These are phyloP conservation scores for Agrochola macilenta DNA, from an alignment of 2,888 invertebrate species.

Conservation along the genomic window DNA sequence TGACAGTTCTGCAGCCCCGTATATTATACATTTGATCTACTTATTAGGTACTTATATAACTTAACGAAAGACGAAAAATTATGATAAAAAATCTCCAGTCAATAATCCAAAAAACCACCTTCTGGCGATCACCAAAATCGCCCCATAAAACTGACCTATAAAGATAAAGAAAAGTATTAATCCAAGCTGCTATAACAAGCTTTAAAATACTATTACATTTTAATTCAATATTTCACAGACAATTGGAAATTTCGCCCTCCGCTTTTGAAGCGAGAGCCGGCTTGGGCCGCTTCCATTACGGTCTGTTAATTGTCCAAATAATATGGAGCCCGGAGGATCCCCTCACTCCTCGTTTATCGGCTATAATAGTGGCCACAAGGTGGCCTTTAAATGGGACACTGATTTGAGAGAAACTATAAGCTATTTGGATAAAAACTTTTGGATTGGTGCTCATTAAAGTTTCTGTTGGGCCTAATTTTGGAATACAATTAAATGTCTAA, in stretches of 20 bases:
- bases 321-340: constrained; percentile 31
- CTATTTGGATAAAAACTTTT: constrained; percentile 1
- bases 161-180: constrained; percentile 16
- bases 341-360: constrained; percentile 19
- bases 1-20: too few species aligned
- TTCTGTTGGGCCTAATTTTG: background rate
- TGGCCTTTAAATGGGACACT: background rate
- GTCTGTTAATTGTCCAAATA: constrained; percentile 57
- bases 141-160: background rate
- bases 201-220: constrained; percentile 37
- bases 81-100: background rate
- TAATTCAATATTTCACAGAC: constrained; percentile 48
- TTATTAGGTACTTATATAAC: background rate
- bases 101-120: background rate
- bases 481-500: background rate
- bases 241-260: constrained; percentile 41
- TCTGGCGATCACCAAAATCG: background rate
- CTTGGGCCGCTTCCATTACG: constrained; percentile 42
- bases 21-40: background rate
- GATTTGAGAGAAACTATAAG: background rate
- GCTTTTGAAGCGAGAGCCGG: constrained; percentile 27
- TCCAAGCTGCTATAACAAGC: constrained; percentile 7
- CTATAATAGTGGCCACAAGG: constrained; percentile 18
- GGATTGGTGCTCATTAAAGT: background rate
- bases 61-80: background rate